phyloP scores from a whole-genome alignment of 2,888 invertebrate genomes.

The Podotricha telesiphe region DNA sequence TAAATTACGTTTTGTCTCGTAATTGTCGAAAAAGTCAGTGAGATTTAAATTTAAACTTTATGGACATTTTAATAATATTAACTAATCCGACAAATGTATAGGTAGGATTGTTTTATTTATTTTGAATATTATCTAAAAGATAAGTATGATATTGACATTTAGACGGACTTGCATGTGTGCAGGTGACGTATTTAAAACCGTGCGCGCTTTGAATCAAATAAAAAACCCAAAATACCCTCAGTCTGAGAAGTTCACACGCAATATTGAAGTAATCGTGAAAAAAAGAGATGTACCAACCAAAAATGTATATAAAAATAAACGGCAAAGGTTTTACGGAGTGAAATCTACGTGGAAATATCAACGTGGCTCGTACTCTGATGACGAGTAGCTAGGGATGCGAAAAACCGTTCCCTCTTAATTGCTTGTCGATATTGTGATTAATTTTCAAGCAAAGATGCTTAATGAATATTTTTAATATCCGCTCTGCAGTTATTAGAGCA shows the following conservation, averaged over 20 bases:
- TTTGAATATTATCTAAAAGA: not conserved
- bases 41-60: not conserved
- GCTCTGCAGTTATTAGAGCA: conserved; percentile 12
- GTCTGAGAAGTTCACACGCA: conserved; percentile 55
- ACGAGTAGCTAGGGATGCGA: conserved; percentile 71
- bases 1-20: no score
- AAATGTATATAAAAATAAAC: conserved; percentile 79
- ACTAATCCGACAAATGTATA: not conserved
- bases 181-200: conserved; percentile 24
- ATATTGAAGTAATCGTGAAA: conserved; percentile 69
- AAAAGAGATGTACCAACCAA: conserved; percentile 73
- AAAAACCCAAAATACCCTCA: conserved; percentile 42
- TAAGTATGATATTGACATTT: not conserved
- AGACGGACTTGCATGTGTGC: not conserved
- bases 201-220: conserved; percentile 34
- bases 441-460: conserved; percentile 22
- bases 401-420: conserved; percentile 37
- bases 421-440: conserved; percentile 51
- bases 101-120: not conserved
- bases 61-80: not conserved
- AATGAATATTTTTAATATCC: conserved; percentile 23
- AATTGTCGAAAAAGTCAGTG: no score
- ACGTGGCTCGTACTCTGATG: conserved; percentile 77
- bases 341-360: conserved; percentile 83
- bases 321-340: conserved; percentile 79